Conservation (phyloP, 2,113 vertebrate species). For the Perca flavescens region DNA sequence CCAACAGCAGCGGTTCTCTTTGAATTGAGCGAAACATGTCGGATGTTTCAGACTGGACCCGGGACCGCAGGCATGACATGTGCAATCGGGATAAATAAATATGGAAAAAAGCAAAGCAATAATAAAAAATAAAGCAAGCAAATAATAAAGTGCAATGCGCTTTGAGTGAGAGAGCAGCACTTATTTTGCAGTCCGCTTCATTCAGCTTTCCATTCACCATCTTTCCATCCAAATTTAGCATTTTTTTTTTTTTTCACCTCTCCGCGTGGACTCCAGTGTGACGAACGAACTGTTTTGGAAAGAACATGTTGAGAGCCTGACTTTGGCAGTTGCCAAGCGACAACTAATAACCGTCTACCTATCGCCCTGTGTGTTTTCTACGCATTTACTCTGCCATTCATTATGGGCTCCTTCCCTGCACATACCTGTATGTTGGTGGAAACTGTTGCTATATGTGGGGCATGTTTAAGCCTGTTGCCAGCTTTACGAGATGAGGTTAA, state of each 20-base stretch:
- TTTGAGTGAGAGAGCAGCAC: neutral
- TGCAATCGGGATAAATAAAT: neutral
- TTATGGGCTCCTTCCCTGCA: neutral
- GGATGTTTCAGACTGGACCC: neutral
- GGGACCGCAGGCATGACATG: neutral
- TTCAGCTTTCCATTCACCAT: conserved; percentile 1
- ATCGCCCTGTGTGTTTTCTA: too few species aligned
- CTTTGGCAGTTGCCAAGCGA: neutral
- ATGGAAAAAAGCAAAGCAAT: too few species aligned
- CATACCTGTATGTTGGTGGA: neutral
- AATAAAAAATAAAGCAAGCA: too few species aligned
- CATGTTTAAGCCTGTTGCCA: neutral
- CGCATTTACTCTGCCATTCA: neutral
- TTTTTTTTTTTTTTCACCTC: neutral
- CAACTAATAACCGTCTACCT: neutral
- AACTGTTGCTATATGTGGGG: neutral
- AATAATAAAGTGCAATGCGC: neutral
- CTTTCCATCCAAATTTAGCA: neutral
- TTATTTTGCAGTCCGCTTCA: neutral
- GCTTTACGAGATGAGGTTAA: neutral
- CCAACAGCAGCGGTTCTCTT: neutral
- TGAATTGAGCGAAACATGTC: too few species aligned
- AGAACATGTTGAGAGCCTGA: neutral
- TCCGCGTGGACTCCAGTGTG: too few species aligned
- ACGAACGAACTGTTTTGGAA: neutral